phyloP scores from a whole-genome alignment of 2,888 invertebrate species.

The Leptinotarsa juncta region DNA sequence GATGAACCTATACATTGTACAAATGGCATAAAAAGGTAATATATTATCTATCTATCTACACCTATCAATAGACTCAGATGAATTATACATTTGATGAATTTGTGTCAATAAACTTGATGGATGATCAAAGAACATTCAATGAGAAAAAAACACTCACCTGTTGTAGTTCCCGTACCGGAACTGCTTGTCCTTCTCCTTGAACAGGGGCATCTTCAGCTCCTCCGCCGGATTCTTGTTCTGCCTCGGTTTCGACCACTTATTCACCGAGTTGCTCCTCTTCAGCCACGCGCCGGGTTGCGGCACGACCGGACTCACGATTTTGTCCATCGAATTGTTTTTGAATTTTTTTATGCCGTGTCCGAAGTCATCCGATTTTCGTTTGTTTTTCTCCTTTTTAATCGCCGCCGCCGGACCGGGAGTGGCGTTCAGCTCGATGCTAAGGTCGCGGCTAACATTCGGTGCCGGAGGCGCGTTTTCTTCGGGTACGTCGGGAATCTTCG shows the following conservation, averaged over 20 bases:
- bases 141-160: slow-evolving; percentile 66
- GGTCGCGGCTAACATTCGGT: slow-evolving; percentile 1
- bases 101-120: no score
- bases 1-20: no score
- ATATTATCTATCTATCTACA: no score
- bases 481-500: slow-evolving; percentile 63
- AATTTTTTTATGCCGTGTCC: slow-evolving; percentile 70
- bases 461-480: slow-evolving; percentile 8
- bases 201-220: slow-evolving; percentile 68
- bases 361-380: slow-evolving; percentile 70
- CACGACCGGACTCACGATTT: slow-evolving; percentile 92
- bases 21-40: no score
- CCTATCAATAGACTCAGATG: no score
- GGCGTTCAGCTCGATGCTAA: slow-evolving; percentile 2
- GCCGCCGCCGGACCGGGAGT: not conserved
- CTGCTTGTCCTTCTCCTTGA: slow-evolving; percentile 80
- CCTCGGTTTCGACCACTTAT: slow-evolving; percentile 62
- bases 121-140: not conserved
- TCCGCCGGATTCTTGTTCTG: slow-evolving; percentile 63
- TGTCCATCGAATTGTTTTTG: slow-evolving; percentile 80
- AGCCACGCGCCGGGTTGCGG: slow-evolving; percentile 88
- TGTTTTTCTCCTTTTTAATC: slow-evolving; percentile 68
- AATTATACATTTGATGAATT: no score
- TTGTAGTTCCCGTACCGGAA: slow-evolving; percentile 98
- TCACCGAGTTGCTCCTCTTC: slow-evolving; percentile 69